A percentile compares a stretch with the other conserved stretches of the same genome.
Conservation (phyloP, 2,113 vertebrate species). For the Strix uralensis region DNA sequence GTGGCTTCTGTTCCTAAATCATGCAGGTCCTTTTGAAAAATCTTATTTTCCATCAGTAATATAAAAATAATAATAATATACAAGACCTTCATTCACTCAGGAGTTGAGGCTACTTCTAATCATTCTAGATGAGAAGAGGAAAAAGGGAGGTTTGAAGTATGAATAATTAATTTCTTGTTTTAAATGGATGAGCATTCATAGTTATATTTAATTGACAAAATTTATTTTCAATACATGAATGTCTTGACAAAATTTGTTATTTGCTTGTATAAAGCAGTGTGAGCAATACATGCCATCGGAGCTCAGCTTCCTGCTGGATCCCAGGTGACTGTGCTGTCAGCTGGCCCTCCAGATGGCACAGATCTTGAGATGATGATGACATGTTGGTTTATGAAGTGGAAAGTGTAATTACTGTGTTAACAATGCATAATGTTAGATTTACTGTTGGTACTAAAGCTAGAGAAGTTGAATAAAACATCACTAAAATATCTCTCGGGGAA, state of each 20-base stretch:
- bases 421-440: background rate
- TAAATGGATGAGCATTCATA: background rate
- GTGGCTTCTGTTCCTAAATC: background rate
- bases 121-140: background rate
- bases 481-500: background rate
- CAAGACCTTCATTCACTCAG: background rate
- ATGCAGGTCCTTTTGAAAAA: background rate
- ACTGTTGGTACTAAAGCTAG: background rate
- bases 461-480: background rate
- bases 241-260: background rate
- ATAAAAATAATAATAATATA: background rate
- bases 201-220: background rate
- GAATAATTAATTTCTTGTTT: slow-evolving; percentile 15
- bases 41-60: background rate
- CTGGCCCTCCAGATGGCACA: slow-evolving; percentile 44
- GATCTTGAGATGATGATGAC: background rate
- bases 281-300: background rate
- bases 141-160: background rate
- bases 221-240: background rate
- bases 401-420: slow-evolving; percentile 47
- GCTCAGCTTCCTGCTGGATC: background rate
- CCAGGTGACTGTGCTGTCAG: slow-evolving; percentile 4
- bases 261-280: background rate
- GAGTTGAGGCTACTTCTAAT: background rate
- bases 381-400: background rate